These are phyloP conservation scores for Hypomecis atomaria DNA, from an alignment of 2,888 invertebrate genomes.

Conservation along the genomic window DNA sequence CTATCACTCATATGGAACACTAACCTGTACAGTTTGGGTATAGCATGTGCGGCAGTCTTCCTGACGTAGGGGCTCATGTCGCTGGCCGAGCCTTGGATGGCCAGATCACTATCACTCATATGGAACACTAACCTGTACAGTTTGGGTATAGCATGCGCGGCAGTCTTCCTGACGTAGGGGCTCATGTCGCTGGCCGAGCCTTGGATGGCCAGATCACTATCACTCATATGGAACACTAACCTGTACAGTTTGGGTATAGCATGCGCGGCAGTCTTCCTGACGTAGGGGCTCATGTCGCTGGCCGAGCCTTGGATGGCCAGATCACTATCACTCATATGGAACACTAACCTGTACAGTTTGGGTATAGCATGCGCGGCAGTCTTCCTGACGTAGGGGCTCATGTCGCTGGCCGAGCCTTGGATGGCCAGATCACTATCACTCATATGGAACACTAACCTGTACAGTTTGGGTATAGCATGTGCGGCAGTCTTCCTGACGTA, in stretches of 20 bases:
- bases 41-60: constrained; percentile 99
- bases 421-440: constrained; percentile 99
- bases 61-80: constrained; percentile 99
- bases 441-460: no score
- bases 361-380: constrained; percentile 99
- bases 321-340: no score
- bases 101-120: constrained; percentile 99
- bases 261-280: constrained; percentile 99
- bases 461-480: constrained; percentile 99
- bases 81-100: constrained; percentile 97
- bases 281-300: constrained; percentile 99
- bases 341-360: no score
- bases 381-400: constrained; percentile 99
- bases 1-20: no score
- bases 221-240: no score
- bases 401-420: constrained; percentile 97
- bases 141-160: constrained; percentile 99
- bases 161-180: constrained; percentile 99
- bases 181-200: constrained; percentile 99
- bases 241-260: constrained; percentile 99
- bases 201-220: constrained; percentile 99
- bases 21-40: constrained; percentile 98
- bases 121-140: no score
- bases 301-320: constrained; percentile 98
- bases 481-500: constrained; percentile 99